Percentiles rank a stretch among this genome's conserved stretches.
Evolutionary conservation across 2,888 invertebrate species (phyloP).

Genomic region (Chydorus sphaericus): DNA sequence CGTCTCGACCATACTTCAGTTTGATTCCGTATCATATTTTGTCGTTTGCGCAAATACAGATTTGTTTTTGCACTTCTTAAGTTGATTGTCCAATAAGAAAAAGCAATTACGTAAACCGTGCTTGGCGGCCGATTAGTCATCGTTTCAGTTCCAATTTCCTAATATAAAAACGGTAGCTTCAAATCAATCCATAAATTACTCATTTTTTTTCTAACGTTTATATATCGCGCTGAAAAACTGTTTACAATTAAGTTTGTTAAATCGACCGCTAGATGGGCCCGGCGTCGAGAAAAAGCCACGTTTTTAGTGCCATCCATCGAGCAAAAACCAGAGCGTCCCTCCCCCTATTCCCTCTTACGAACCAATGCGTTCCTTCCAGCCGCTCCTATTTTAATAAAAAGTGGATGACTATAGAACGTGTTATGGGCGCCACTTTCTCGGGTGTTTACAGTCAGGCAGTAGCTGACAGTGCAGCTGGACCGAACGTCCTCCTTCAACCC

Average conservation of each 20-base stretch:
- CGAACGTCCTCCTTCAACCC: not conserved
- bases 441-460: conserved; percentile 5
- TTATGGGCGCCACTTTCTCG: not conserved
- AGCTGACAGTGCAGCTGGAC: not conserved
- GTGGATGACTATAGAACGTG: not conserved
- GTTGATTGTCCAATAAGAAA: too few relatives aligned
- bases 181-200: too few relatives aligned
- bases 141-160: too few relatives aligned
- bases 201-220: too few relatives aligned
- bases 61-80: too few relatives aligned
- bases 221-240: too few relatives aligned
- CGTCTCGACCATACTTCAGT: too few relatives aligned
- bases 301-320: not conserved
- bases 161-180: too few relatives aligned
- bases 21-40: too few relatives aligned
- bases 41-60: too few relatives aligned
- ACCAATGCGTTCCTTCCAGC: not conserved
- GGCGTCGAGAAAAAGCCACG: not conserved
- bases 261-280: not conserved
- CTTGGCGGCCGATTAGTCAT: too few relatives aligned
- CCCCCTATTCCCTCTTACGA: not conserved
- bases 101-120: too few relatives aligned
- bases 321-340: not conserved
- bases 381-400: not conserved
- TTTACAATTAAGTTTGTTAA: not conserved